Conservation (phyloP, 2,113 vertebrate genomes). For the Murina feae region DNA sequence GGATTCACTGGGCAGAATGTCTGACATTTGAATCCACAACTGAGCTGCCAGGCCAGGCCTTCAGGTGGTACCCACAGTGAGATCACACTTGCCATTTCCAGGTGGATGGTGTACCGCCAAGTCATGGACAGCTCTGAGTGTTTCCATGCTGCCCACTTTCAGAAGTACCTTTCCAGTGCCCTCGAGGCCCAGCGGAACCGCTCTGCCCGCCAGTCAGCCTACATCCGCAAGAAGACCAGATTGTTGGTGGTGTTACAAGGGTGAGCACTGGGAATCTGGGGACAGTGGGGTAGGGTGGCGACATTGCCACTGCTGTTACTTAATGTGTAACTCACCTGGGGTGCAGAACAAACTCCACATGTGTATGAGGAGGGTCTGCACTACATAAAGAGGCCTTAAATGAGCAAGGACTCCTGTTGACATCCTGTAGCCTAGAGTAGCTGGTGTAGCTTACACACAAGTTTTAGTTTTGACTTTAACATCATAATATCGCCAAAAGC, state of each 20-base stretch:
- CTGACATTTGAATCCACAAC: neutral
- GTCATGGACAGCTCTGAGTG: conserved; percentile 84
- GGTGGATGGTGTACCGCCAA: conserved; percentile 91
- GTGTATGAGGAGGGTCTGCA: neutral
- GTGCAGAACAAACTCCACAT: neutral
- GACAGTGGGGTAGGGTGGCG: neutral
- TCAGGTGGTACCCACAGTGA: neutral
- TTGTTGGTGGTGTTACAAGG: conserved; percentile 91
- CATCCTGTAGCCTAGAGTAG: neutral
- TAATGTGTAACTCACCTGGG: neutral
- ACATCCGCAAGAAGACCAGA: conserved; percentile 76
- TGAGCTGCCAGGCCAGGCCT: neutral
- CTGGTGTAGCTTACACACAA: neutral
- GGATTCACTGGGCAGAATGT: neutral
- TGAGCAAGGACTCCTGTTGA: neutral
- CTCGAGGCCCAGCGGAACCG: conserved; percentile 83
- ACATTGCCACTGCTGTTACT: neutral
- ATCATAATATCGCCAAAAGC: neutral
- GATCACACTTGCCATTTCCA: conserved; percentile 56
- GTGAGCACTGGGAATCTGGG: conserved; percentile 76
- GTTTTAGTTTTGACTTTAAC: neutral
- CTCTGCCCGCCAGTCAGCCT: conserved; percentile 59
- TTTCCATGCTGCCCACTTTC: conserved; percentile 91
- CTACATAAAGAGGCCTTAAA: neutral
- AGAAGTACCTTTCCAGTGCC: conserved; percentile 87